These are phyloP conservation scores for Cryptocephalus moraei DNA, from an alignment of 2,888 invertebrate species.

Conservation along the genomic window DNA sequence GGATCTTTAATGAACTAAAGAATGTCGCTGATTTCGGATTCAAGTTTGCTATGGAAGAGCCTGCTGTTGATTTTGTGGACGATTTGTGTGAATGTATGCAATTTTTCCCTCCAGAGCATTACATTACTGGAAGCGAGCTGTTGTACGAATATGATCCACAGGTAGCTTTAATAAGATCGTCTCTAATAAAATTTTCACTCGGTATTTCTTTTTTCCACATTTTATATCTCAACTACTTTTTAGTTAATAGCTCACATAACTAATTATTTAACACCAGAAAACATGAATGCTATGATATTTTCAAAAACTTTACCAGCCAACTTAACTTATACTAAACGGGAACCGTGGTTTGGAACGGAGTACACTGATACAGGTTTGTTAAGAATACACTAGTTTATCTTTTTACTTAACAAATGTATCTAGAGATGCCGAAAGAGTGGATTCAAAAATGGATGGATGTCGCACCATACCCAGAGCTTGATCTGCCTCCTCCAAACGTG, in stretches of 20 bases:
- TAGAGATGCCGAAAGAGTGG: slow-evolving; percentile 55
- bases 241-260: slow-evolving; percentile 22
- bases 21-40: slow-evolving; percentile 65
- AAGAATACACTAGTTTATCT: slow-evolving; percentile 1
- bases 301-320: slow-evolving; percentile 47
- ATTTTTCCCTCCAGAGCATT: slow-evolving; percentile 66
- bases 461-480: slow-evolving; percentile 47
- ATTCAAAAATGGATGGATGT: slow-evolving; percentile 51
- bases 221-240: neutral
- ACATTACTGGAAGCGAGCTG: slow-evolving; percentile 64
- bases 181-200: too few relatives aligned
- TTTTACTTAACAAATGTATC: slow-evolving; percentile 3
- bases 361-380: slow-evolving; percentile 52
- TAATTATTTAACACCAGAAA: slow-evolving; percentile 51
- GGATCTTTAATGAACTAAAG: slow-evolving; percentile 63
- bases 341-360: slow-evolving; percentile 78
- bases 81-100: slow-evolving; percentile 69
- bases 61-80: slow-evolving; percentile 70
- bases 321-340: slow-evolving; percentile 50
- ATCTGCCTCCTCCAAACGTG: slow-evolving; percentile 60
- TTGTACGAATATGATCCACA: slow-evolving; percentile 68
- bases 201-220: too few relatives aligned
- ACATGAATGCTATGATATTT: slow-evolving; percentile 60
- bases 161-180: slow-evolving; percentile 27
- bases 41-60: slow-evolving; percentile 59